Percentiles rank a stretch among this genome's conserved stretches.
Conservation (phyloP, 2,113 vertebrate genomes). For the Tragelaphus scriptus region DNA sequence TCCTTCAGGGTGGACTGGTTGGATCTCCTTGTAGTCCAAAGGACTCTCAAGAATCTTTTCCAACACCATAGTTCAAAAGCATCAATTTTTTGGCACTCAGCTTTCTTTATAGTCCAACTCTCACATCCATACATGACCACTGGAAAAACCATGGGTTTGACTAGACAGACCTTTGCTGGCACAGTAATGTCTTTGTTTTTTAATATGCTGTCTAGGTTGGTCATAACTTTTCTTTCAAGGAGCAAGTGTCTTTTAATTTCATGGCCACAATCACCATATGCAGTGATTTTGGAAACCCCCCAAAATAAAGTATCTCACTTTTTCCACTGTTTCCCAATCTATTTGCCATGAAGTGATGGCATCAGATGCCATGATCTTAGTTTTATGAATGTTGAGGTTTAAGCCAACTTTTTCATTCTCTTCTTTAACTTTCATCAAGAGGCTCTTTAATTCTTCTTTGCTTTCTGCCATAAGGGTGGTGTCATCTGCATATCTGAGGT, state of each 20-base stretch:
- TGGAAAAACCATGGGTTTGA: background rate
- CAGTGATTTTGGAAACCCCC: background rate
- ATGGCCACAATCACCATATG: background rate
- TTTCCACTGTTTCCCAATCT: background rate
- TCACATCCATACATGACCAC: background rate
- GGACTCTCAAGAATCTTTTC: background rate
- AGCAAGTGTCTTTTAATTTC: background rate
- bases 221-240: background rate
- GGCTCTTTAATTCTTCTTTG: background rate
- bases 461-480: background rate
- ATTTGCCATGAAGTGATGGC: background rate
- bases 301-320: background rate
- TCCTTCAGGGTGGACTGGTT: background rate
- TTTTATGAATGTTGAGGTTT: background rate
- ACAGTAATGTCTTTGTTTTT: background rate
- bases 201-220: background rate
- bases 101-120: background rate
- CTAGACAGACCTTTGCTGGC: background rate
- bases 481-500: background rate
- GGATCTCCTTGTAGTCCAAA: background rate
- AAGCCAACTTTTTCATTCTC: background rate
- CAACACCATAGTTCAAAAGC: background rate
- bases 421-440: background rate
- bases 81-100: background rate
- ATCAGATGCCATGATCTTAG: background rate